Evolutionary conservation across 2,888 invertebrate genomes (phyloP), one percentile per base, ranked within the genome.

Genomic region (Catocala sponsa): DNA sequence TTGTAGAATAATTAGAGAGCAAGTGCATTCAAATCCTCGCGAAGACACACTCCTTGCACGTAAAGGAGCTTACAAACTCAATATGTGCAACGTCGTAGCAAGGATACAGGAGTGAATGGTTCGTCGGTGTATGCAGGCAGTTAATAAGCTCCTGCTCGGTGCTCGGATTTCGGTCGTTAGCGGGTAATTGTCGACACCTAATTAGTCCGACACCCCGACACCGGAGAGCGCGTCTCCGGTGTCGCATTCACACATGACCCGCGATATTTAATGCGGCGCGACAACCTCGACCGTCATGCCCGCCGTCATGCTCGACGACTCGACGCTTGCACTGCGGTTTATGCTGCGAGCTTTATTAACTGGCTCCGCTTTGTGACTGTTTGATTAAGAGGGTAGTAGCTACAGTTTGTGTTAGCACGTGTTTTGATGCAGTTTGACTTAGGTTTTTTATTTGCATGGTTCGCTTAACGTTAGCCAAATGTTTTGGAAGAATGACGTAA

Each of bases 121-220:
- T 80, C 74, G 63, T 68, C 66, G 66, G 68, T 65, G 76, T 70
- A 76, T 76, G 76, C 75, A 78, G 72, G 78, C 82, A 84, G 86
- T 89, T 92, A 91, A 92, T 91, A 91, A 92, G 90, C 85, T 85
- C 78, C 76, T 76, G 74, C 77, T 78, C 74, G 76, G 63, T 78
- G 78, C 85, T 92, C 92, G 82, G 85, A 87, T 92, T 91, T 90
- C 92, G 89, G 89, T 90, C 90, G 92, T 92, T 92, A 92, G 89
- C 83, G 85, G 74, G 90, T 90, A 91, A 92, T 91, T 91, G 92
- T 88, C 89, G 91, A 79, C 91, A 88, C 87, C 90, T 92, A 92
- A 92, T 92, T 91, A 91, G 90, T 85, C 85, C 76, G 77, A 78
- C 81, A 85, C 84, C 86, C 84, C 79, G 83, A 82, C 83, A 88